phyloP scores from a whole-genome alignment of 2,113 vertebrate species.

The Protobothrops flavoviridis region DNA sequence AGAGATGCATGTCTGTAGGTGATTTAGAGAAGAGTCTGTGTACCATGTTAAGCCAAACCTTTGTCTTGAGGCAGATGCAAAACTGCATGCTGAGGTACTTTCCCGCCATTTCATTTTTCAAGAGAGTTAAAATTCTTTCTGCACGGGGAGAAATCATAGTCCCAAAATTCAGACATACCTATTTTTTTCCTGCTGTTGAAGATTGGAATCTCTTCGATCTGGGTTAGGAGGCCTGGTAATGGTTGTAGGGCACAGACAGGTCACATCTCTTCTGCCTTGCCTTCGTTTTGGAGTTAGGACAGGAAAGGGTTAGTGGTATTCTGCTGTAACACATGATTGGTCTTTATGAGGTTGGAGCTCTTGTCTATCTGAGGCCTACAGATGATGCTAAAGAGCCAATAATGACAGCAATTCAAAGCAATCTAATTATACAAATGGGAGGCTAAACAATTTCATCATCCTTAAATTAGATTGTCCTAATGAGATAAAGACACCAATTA shows the following conservation, averaged over 20 bases:
- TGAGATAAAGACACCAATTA: slow-evolving; percentile 99
- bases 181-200: background rate
- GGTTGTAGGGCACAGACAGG: fast-evolving
- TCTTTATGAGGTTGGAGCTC: slow-evolving; percentile 95
- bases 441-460: slow-evolving; percentile 98
- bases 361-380: slow-evolving; percentile 88
- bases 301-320: slow-evolving; percentile 82
- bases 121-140: background rate
- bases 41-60: background rate
- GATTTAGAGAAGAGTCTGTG: background rate
- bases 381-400: slow-evolving; percentile 98
- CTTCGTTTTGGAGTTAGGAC: slow-evolving; percentile 64
- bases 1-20: background rate
- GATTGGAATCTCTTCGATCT: fast-evolving
- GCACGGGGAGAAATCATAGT: background rate
- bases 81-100: background rate
- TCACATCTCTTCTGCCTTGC: slow-evolving; percentile 42
- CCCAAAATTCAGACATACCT: background rate
- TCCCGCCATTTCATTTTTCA: background rate
- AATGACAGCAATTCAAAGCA: slow-evolving; percentile 99
- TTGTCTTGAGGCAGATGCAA: background rate
- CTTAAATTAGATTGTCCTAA: slow-evolving; percentile 99
- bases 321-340: slow-evolving; percentile 90
- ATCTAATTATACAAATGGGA: slow-evolving; percentile 99
- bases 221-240: background rate